Base-by-base conservation (phyloP, 92 coral and sea anemone species). In the Parazoanthus darwini region DNA sequence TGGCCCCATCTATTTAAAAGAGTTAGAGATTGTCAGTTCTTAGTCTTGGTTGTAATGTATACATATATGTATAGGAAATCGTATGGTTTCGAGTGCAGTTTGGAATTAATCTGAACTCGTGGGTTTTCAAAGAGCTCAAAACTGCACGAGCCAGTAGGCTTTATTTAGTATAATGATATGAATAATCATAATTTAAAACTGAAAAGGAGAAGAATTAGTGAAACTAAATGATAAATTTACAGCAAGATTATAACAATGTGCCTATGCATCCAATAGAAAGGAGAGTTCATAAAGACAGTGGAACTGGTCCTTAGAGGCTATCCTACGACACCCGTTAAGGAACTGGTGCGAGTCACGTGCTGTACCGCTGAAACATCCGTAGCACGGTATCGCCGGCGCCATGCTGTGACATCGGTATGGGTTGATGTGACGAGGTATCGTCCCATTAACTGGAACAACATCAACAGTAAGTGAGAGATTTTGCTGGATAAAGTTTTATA, bases 301-400 rank as follows among this genome's bases (percentile, higher is more conserved):
- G 43, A 56, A 0, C 74, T 94, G 37, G 88, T 82, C 9, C 73
- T 94, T 9, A 80, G 43, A 74, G 94, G 92, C n/a, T 73, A 79
- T 15, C 93, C 98, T 8, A 54, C 89, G 33, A 39, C 75, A 48
- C 88, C 86, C 29, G 86, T 89, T 10, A 88, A 67, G 78, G 88
- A 89, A n/a, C 88, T 94, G 89, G 94, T 93, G 29, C 93, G 86
- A 82, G 79, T 94, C 70, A 82, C 94, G 54, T 94, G 98, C 90
- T 94, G 98, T 83, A 87, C 93, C 13, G 88, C 88, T 82, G 89
- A 79, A 46, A 91, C 98, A 35, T 89, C 90, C 67, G 81, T 91
- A 73, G 89, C 92, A 42, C 90, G 92, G 33, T 84, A 94, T 43
- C 91, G 6, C 46, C 63, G 86, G 42, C 81, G 63, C 48, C 84